Evolutionary conservation across 2,797 vertebrate species (phyloP).

Genomic region (Enteromius afrohamiltoni): DNA sequence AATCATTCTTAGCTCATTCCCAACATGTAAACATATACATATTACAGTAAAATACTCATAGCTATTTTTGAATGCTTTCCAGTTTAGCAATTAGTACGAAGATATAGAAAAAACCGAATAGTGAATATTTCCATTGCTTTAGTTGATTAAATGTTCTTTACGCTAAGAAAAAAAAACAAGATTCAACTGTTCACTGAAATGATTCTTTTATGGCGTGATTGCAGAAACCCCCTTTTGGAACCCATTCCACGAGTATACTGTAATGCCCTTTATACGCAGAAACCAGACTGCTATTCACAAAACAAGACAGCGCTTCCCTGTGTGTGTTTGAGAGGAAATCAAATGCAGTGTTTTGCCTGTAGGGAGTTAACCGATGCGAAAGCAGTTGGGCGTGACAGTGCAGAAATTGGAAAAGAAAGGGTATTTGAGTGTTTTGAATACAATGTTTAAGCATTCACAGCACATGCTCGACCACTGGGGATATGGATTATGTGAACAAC

Average conservation of each 20-base stretch:
- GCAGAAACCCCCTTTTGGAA: neutral
- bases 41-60: neutral
- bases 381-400: slow-evolving; percentile 59
- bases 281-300: neutral
- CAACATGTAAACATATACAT: slow-evolving; percentile 37
- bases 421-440: slow-evolving; percentile 26
- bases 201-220: neutral
- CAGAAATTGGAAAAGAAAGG: slow-evolving; percentile 48
- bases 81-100: slow-evolving; percentile 5
- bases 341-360: slow-evolving; percentile 57
- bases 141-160: neutral
- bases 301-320: slow-evolving; percentile 8
- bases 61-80: slow-evolving; percentile 26
- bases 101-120: neutral
- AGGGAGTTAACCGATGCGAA: slow-evolving; percentile 50
- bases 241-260: neutral
- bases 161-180: neutral
- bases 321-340: slow-evolving; percentile 56
- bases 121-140: neutral
- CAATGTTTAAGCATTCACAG: slow-evolving; percentile 30
- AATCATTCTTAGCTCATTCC: slow-evolving; percentile 20
- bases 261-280: neutral
- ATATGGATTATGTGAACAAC: slow-evolving; percentile 29
- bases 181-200: neutral
- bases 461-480: neutral